Conservation (phyloP, 2,888 invertebrate species). For the Patella depressa region DNA sequence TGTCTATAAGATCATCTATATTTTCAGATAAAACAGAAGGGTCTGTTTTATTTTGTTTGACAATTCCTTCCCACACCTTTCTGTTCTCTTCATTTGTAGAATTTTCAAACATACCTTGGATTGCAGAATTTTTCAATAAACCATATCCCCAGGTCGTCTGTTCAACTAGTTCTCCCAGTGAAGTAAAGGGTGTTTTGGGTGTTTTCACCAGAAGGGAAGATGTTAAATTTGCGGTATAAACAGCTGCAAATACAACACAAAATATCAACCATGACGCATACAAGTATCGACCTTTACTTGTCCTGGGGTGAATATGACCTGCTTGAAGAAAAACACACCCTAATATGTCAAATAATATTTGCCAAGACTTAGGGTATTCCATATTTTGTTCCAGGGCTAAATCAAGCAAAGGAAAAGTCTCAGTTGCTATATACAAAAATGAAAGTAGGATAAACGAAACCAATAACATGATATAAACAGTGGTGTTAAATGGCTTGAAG, state of each 20-base stretch:
- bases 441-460: conserved; percentile 8
- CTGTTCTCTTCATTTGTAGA: neutral
- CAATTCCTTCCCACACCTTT: neutral
- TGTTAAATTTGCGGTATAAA: conserved; percentile 13
- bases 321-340: conserved; percentile 4
- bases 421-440: neutral
- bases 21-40: neutral
- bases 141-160: neutral
- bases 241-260: conserved; percentile 17
- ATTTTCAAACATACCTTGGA: neutral
- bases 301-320: neutral
- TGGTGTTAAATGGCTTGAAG: neutral
- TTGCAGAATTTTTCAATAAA: neutral
- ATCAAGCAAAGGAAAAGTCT: neutral
- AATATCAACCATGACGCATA: conserved; percentile 20
- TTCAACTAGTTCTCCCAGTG: neutral
- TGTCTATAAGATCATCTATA: neutral
- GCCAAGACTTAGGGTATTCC: neutral
- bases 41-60: neutral
- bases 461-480: neutral
- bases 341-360: conserved; percentile 2
- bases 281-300: conserved; percentile 13
- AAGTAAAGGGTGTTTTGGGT: neutral
- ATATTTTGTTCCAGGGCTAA: neutral
- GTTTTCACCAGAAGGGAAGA: neutral